Percentiles rank a stretch among this genome's conserved stretches.
These are phyloP conservation scores for Ibycter americanus DNA, from an alignment of 2,797 vertebrate species.

Conservation along the genomic window DNA sequence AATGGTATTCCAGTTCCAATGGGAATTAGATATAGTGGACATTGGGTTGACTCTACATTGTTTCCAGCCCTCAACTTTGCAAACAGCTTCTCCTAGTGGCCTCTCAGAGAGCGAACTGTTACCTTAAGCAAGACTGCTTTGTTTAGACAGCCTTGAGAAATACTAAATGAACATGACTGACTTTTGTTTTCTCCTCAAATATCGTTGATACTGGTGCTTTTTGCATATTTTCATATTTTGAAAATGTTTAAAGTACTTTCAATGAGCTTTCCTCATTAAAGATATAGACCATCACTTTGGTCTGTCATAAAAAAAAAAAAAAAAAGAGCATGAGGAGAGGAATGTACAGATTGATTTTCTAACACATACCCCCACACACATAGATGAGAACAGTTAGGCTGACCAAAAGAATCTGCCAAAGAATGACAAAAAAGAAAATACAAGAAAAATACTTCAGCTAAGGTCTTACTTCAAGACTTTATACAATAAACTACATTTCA, in stretches of 20 bases:
- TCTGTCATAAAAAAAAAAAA: background rate
- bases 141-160: background rate
- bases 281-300: background rate
- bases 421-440: background rate
- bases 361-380: background rate
- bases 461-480: background rate
- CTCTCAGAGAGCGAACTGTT: background rate
- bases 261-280: background rate
- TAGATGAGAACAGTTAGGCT: background rate
- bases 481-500: background rate
- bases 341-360: background rate
- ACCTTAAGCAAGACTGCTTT: background rate
- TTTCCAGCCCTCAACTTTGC: constrained; percentile 2
- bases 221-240: background rate
- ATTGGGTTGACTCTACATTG: background rate
- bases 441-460: background rate
- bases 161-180: background rate
- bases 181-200: background rate
- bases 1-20: background rate
- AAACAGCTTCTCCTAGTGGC: constrained; percentile 59
- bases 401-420: background rate
- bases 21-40: background rate
- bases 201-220: background rate
- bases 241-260: background rate
- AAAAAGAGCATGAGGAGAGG: background rate